Evolutionary conservation across 1,140 invertebrate species (phyloP), one percentile per base, ranked within the genome.

Genomic region (Cherax destructor): DNA sequence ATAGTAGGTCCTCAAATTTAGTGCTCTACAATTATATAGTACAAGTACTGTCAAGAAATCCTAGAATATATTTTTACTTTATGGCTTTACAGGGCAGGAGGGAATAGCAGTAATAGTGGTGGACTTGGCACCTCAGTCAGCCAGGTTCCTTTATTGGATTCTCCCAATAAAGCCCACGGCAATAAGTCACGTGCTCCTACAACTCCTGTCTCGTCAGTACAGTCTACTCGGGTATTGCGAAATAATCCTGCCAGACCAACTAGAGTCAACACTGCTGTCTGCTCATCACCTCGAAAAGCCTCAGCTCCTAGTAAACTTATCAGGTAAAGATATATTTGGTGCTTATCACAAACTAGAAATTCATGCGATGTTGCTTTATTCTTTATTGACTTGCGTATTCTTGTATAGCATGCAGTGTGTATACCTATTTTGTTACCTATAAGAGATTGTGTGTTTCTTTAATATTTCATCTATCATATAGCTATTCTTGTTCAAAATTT

Each of bases 291-390:
- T 11, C 76, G 86, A 18, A 88, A 88, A 81, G 86, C 78, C 30
- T 88, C 86, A 65, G 86, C 86, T 65, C 86, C 86, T 79, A 30
- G 76, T 50, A 88, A 88, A 72, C 86, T 88, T 9, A 88, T 88
- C 41, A 88, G 77, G 86, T 87, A 59, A 21, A 49, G n/a, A n/a
- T 10, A 69, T 85, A 10, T 50, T 41, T 41, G 30, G 30, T 41
- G 30, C 30, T 41, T 41, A 41, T 41, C 30, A 41, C 30, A 41
- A 41, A 41, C 30, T 41, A 41, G 30, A 41, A 41, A 41, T 41
- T 41, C 30, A 41, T 41, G 30, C 30, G 30, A 41, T 41, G 30
- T 41, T 41, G 30, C 30, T 41, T 41, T 41, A 41, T 41, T 41
- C 30, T 41, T 41, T 1, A 1, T 41, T 41, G 30, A 41, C 30